Base-by-base conservation (phyloP, 2,888 invertebrate species). In the Cantharis nigra region DNA sequence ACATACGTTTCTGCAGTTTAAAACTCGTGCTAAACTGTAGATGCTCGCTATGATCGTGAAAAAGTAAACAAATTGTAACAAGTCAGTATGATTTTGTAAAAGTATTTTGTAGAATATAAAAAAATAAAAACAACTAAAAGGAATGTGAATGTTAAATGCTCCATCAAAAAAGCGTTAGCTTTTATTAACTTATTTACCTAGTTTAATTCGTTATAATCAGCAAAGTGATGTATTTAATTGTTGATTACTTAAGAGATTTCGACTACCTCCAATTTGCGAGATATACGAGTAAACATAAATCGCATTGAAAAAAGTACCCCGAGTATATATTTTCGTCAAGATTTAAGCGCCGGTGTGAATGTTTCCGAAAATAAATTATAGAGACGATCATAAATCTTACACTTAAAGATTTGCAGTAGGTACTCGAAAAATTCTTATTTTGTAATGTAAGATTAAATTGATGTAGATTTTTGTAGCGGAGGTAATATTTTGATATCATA, bases 231-330 rank as follows among this genome's bases (percentile, higher is more conserved):
- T 75, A 78, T 78, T 62, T 69, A 14, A 20, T 9, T 69, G 78
- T 70, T 74, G 74, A 77, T 77, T 74, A 71, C 63, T 77, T 70
- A 78, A 78, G 76, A 76, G 73, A 33, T 76, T 33, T 71, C 70
- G 76, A 78, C 69, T 33, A 73, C 67, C 67, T 65, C 67, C 76
- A 78, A 73, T 78, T 78, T 74, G 72, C 70, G 14, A 26, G 62
- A 70, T 73, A 67, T 64, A 77, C 67, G 77, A 62, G 71, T 33
- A 65, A 18, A n/a, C 71, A 71, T 77, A 77, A 77, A 76, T 72
- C n/a, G 49, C 49, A 49, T 49, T 9, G 49, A 49, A 49, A 49
- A 49, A 49, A 49, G 7, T n/a, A 49, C 7, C n/a, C n/a, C 49
- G 49, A 49, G 49, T 49, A 49, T 49, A 49, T 49, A 49, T 49